phyloP scores from a whole-genome alignment of 1,140 invertebrate genomes.

The Doryteuthis pealeii region DNA sequence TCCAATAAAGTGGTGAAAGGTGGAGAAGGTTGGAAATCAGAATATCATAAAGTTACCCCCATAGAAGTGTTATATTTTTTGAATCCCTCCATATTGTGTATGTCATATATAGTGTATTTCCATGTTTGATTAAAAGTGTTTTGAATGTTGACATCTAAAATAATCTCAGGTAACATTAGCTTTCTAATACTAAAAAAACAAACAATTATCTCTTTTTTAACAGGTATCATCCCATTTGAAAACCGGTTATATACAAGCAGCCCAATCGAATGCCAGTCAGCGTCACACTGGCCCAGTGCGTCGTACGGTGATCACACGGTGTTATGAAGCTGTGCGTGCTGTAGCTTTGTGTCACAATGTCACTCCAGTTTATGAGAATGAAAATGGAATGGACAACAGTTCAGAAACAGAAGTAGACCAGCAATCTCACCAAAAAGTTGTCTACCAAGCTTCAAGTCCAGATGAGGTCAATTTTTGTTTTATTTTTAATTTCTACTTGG shows the following conservation, averaged over 20 bases:
- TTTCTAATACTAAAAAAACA: too few relatives aligned
- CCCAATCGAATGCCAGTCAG: not conserved
- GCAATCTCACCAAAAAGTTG: conserved; percentile 55
- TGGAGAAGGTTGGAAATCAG: too few relatives aligned
- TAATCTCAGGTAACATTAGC: too few relatives aligned
- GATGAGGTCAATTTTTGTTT: conserved; percentile 76
- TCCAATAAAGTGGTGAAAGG: too few relatives aligned
- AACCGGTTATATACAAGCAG: conserved; percentile 42
- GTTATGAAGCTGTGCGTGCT: conserved; percentile 89
- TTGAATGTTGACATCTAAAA: too few relatives aligned
- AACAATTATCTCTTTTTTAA: not conserved
- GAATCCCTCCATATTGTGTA: too few relatives aligned
- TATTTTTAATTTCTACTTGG: too few relatives aligned
- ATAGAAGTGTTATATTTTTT: too few relatives aligned
- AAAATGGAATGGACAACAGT: conserved; percentile 51
- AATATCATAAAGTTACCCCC: too few relatives aligned
- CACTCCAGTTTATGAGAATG: conserved; percentile 81
- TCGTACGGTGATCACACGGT: conserved; percentile 71
- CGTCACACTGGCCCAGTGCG: conserved; percentile 45
- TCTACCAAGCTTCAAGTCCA: conserved; percentile 90
- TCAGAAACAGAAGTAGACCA: conserved; percentile 55
- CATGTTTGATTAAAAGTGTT: too few relatives aligned
- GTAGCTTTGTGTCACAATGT: conserved; percentile 98
- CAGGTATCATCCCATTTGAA: conserved; percentile 49
- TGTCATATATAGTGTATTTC: too few relatives aligned